Conservation (phyloP, 2,797 vertebrate species). For the Acropternis orthonyx region DNA sequence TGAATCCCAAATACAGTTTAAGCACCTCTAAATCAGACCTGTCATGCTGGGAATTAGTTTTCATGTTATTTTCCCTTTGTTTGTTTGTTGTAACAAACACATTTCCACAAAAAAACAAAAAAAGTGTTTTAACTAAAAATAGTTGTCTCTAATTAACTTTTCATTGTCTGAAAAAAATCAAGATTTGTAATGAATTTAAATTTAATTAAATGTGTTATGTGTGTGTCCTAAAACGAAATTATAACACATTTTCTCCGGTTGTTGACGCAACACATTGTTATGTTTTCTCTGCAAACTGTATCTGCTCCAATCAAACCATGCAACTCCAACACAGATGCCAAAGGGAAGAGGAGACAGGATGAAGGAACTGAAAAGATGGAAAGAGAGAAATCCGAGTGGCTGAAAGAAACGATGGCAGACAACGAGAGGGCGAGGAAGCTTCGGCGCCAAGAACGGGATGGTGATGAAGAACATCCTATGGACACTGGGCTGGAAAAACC, state of each 20-base stretch:
- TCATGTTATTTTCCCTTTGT: background rate
- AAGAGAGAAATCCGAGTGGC: background rate
- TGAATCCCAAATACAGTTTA: background rate
- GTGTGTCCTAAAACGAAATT: background rate
- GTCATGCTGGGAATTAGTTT: background rate
- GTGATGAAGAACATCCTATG: background rate
- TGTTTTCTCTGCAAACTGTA: background rate
- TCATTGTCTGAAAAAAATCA: background rate
- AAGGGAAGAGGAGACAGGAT: constrained; percentile 57
- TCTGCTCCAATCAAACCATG: background rate
- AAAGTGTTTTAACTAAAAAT: background rate
- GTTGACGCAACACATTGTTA: background rate
- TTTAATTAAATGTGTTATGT: background rate
- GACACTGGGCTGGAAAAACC: background rate
- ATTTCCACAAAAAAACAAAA: background rate
- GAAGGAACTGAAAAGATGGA: background rate
- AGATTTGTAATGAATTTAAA: background rate
- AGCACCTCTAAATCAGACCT: background rate
- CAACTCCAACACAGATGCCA: constrained; percentile 34
- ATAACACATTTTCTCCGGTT: background rate
- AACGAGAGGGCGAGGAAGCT: constrained; percentile 14
- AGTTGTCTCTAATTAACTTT: background rate
- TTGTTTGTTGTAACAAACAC: background rate
- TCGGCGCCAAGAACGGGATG: background rate
- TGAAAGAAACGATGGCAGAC: constrained; percentile 24